Evolutionary conservation across 2,888 invertebrate species (phyloP).

Genomic region (Megastigmus dorsalis): DNA sequence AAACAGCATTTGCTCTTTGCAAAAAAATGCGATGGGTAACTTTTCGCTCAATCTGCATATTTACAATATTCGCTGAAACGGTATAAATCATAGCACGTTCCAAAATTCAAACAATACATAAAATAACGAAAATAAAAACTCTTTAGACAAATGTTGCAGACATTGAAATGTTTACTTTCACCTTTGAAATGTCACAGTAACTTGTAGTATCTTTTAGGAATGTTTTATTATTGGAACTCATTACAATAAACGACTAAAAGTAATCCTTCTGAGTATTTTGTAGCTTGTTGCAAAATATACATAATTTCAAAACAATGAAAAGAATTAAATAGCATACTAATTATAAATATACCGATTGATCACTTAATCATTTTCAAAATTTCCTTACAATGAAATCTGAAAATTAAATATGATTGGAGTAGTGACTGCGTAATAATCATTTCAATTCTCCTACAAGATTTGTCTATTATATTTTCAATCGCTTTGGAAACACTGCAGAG

Average conservation of each 20-base stretch:
- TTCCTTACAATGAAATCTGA: too few species aligned
- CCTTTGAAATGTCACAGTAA: background rate
- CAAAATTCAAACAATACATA: background rate
- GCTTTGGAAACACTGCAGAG: background rate
- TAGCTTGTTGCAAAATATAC: too few species aligned
- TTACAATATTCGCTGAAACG: conserved; percentile 41
- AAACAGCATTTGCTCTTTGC: conserved; percentile 7
- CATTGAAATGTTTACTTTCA: background rate
- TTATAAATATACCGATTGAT: too few species aligned
- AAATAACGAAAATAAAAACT: background rate
- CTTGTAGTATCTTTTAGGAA: too few species aligned
- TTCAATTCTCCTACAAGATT: background rate
- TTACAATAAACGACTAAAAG: too few species aligned
- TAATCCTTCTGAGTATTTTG: too few species aligned
- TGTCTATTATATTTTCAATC: background rate
- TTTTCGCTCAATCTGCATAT: conserved; percentile 44
- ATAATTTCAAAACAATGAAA: too few species aligned
- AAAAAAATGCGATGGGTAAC: conserved; percentile 45
- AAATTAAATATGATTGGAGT: too few species aligned
- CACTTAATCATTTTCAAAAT: too few species aligned
- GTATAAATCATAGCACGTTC: conserved; percentile 15
- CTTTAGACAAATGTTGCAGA: conserved; percentile 5
- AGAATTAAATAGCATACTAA: too few species aligned
- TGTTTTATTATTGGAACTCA: too few species aligned
- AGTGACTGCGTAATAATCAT: too few species aligned